Evolutionary conservation across 2,113 vertebrate species (phyloP).

Genomic region (Microcebus jonahi): DNA sequence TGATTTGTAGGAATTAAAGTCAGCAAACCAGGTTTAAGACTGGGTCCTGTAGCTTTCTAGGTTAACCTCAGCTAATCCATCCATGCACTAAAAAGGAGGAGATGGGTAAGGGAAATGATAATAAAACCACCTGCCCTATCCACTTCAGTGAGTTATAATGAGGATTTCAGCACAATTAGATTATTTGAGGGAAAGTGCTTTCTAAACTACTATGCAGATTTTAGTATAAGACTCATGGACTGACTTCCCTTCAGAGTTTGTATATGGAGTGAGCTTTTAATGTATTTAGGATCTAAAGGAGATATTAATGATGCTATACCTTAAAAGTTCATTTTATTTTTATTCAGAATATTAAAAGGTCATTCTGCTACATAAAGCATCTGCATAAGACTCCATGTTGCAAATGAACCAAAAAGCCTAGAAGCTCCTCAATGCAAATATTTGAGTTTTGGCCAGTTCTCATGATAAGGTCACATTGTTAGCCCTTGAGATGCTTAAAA

Average conservation of each 20-base stretch:
- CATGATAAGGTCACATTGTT: conserved; percentile 60
- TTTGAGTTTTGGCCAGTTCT: conserved; percentile 38
- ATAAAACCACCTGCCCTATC: background rate
- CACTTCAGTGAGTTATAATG: conserved; percentile 12
- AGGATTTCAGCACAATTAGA: background rate
- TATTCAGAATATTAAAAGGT: conserved; percentile 52
- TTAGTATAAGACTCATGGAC: background rate
- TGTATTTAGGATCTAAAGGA: conserved; percentile 28
- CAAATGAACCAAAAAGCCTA: conserved; percentile 53
- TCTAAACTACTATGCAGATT: conserved; percentile 11
- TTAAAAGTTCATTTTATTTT: conserved; percentile 54
- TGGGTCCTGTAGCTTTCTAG: background rate
- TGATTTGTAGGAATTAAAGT: background rate
- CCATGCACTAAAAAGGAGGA: background rate
- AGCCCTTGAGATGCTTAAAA: conserved; percentile 50
- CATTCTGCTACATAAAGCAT: conserved; percentile 45
- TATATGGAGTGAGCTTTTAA: conserved; percentile 10
- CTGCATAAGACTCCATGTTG: conserved; percentile 14
- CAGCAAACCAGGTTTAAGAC: background rate
- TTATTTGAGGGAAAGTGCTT: background rate
- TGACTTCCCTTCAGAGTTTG: conserved; percentile 10
- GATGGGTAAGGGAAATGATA: background rate
- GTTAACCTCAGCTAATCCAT: background rate
- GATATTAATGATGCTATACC: background rate
- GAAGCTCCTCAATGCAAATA: conserved; percentile 49